phyloP scores from a whole-genome alignment of 2,797 vertebrate genomes.

The Peromyscus melanophrys region DNA sequence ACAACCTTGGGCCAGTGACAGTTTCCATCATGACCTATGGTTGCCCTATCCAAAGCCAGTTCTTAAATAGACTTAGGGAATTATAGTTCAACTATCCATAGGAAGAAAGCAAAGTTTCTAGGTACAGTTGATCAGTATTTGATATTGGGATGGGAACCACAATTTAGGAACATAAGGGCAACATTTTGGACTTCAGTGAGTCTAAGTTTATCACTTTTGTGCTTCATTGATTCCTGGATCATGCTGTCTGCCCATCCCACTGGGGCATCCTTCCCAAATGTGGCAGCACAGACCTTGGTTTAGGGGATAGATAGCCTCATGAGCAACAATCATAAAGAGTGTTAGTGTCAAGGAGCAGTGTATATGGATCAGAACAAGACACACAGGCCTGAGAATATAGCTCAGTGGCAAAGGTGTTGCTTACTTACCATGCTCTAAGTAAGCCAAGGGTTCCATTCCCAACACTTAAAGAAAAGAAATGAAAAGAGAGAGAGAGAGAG shows the following conservation, averaged over 20 bases:
- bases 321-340: neutral
- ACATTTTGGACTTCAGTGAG: neutral
- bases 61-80: neutral
- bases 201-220: neutral
- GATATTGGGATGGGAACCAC: neutral
- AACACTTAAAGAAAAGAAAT: neutral
- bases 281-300: neutral
- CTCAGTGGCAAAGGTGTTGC: neutral
- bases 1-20: neutral
- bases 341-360: no score
- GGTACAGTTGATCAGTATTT: neutral
- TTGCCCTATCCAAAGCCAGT: neutral
- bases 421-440: neutral
- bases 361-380: neutral
- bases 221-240: neutral
- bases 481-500: rapidly evolving
- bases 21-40: neutral
- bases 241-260: neutral
- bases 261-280: neutral
- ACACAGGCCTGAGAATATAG: neutral
- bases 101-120: neutral
- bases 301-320: neutral
- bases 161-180: neutral
- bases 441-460: neutral
- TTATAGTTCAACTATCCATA: neutral